Evolutionary conservation across 2,888 invertebrate genomes (phyloP).

Genomic region (Tholera decimalis): DNA sequence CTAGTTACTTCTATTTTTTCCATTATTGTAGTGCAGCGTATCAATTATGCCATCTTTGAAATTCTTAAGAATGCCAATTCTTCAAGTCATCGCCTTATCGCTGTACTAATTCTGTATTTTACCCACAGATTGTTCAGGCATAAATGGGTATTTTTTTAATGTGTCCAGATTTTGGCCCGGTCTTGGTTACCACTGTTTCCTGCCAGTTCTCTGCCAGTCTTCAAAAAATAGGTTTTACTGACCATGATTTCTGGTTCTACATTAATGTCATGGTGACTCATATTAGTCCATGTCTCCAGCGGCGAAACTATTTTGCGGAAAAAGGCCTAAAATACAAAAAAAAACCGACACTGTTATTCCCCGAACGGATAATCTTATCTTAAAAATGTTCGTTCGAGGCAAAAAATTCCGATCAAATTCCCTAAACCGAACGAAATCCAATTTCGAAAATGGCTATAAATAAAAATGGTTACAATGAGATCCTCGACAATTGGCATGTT

Average conservation of each 20-base stretch:
- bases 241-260: not conserved
- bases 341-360: conserved; percentile 32
- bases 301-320: not conserved
- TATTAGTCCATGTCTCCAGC: too few species aligned
- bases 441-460: conserved; percentile 58
- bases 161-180: too few species aligned
- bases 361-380: conserved; percentile 53
- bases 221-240: not conserved
- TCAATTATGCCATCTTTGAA: too few species aligned
- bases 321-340: not conserved
- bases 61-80: too few species aligned
- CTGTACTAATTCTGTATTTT: too few species aligned
- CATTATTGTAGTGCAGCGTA: too few species aligned
- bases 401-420: conserved; percentile 58
- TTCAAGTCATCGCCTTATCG: too few species aligned
- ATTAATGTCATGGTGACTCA: not conserved
- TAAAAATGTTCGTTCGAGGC: conserved; percentile 34
- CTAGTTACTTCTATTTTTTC: too few species aligned
- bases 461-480: conserved; percentile 73
- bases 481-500: conserved; percentile 83
- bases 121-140: too few species aligned
- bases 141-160: too few species aligned
- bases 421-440: conserved; percentile 60
- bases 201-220: not conserved
- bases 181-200: too few species aligned